These are phyloP conservation scores for Salpingus planirostris DNA, from an alignment of 2,888 invertebrate genomes.

Conservation along the genomic window DNA sequence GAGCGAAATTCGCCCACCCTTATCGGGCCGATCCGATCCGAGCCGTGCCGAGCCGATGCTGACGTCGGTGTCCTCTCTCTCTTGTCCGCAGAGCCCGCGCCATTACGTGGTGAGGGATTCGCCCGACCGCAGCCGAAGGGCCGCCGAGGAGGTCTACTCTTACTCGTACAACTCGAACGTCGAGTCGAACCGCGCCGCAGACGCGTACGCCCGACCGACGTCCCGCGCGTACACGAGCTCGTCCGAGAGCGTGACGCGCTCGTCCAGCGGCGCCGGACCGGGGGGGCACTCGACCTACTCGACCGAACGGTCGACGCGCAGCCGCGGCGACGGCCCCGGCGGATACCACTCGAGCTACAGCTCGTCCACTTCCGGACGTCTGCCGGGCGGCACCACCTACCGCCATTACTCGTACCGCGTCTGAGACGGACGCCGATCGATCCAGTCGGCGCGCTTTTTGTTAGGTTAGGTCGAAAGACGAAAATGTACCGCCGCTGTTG, in stretches of 20 bases:
- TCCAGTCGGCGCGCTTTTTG: too few relatives aligned
- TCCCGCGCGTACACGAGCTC: slow-evolving; percentile 58
- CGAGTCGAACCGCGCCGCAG: slow-evolving; percentile 45
- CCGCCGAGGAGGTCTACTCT: slow-evolving; percentile 78
- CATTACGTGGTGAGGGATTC: slow-evolving; percentile 79
- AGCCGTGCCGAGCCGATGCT: too few relatives aligned
- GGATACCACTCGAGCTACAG: slow-evolving; percentile 72
- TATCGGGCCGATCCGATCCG: too few relatives aligned
- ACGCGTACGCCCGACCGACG: slow-evolving; percentile 51
- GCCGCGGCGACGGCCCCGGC: slow-evolving; percentile 64
- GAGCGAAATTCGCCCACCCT: too few relatives aligned
- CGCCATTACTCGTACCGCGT: slow-evolving; percentile 84
- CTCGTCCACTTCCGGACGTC: slow-evolving; percentile 66
- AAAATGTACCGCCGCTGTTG: too few relatives aligned
- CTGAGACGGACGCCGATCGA: slow-evolving; percentile 43
- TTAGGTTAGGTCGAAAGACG: too few relatives aligned
- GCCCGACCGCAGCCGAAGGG: slow-evolving; percentile 56
- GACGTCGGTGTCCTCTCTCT: too few relatives aligned
- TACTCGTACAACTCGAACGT: slow-evolving; percentile 66
- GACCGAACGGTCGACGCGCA: slow-evolving; percentile 63
- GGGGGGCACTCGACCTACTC: slow-evolving; percentile 64
- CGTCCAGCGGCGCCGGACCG: slow-evolving; percentile 54
- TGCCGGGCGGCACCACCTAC: slow-evolving; percentile 74
- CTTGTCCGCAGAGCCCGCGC: slow-evolving; percentile 73
- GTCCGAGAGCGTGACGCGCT: slow-evolving; percentile 59